Conservation (phyloP, 1,140 invertebrate genomes). For the Polypedilum pembai region DNA sequence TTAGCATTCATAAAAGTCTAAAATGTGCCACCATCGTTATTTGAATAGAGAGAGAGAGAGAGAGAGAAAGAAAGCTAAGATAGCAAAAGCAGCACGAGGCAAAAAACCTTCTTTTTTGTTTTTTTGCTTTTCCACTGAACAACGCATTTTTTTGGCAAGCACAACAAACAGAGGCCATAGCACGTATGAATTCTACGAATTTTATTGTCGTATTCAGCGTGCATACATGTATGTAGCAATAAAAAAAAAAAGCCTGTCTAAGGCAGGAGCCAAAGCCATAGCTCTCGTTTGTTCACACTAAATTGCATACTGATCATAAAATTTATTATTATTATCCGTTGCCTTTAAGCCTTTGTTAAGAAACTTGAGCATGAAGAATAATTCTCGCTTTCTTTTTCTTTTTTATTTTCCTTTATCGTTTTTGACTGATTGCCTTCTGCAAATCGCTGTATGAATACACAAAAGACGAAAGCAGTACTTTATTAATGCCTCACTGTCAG, state of each 20-base stretch:
- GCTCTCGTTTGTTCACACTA: background rate
- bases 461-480: background rate
- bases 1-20: background rate
- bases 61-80: too few relatives aligned
- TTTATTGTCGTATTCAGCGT: background rate
- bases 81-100: too few relatives aligned
- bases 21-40: background rate
- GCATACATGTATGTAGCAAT: background rate
- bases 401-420: background rate
- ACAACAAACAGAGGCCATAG: background rate
- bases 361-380: background rate
- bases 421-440: conserved; percentile 10
- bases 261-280: background rate
- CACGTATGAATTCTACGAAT: background rate
- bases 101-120: too few relatives aligned
- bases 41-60: too few relatives aligned
- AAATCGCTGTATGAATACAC: conserved; percentile 11
- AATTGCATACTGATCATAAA: conserved; percentile 13
- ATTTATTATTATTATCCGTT: background rate
- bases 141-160: too few relatives aligned
- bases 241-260: background rate
- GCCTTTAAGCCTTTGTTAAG: background rate
- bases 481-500: background rate
- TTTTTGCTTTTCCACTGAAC: too few relatives aligned
- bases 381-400: background rate